phyloP scores from a whole-genome alignment of 2,113 vertebrate genomes.

The Taxidea taxus region DNA sequence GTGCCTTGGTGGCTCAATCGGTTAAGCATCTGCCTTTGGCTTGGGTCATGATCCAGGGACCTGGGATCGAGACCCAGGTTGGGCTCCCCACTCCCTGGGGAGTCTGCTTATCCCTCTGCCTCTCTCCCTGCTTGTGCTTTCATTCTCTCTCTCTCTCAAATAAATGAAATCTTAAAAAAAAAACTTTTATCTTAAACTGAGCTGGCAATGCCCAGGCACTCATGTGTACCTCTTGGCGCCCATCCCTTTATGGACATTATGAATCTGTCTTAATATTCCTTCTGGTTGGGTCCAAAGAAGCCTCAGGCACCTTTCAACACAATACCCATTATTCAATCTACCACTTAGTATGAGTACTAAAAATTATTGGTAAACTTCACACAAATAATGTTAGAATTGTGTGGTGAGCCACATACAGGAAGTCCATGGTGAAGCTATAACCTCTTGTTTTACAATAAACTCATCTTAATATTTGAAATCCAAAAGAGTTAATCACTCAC shows the following conservation, averaged over 20 bases:
- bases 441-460: background rate
- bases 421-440: background rate
- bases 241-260: background rate
- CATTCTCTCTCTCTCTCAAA: background rate
- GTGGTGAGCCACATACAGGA: background rate
- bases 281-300: background rate
- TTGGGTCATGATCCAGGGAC: background rate
- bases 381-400: background rate
- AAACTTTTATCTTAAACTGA: background rate
- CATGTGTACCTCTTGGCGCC: background rate
- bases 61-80: background rate
- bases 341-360: background rate
- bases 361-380: background rate
- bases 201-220: background rate
- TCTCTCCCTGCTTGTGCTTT: background rate
- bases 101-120: background rate
- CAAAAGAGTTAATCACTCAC: background rate
- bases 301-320: background rate
- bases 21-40: background rate
- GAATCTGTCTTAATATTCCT: background rate
- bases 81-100: background rate
- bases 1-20: background rate
- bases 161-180: background rate
- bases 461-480: background rate
- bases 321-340: background rate